Evolutionary conservation across 2,888 invertebrate genomes (phyloP).

Genomic region (Oxyteleia sp.): DNA sequence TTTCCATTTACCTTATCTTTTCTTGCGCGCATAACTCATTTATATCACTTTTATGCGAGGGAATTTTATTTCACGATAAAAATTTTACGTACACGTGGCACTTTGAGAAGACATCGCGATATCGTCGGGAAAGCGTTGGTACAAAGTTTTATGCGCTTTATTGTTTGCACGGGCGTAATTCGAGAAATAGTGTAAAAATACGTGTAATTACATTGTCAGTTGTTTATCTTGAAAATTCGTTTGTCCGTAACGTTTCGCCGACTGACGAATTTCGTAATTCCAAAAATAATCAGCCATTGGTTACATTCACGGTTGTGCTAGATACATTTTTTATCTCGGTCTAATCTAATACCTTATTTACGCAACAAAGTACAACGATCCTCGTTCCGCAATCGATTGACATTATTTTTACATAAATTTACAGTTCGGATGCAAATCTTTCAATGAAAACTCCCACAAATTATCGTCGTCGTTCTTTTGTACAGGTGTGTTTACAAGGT

Average conservation of each 20-base stretch:
- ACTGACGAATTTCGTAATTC: neutral
- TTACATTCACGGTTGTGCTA: slow-evolving; percentile 7
- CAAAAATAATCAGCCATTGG: slow-evolving; percentile 2
- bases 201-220: neutral
- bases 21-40: slow-evolving; percentile 17
- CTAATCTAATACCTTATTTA: slow-evolving; percentile 21
- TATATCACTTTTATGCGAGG: slow-evolving; percentile 14
- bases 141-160: neutral
- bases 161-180: neutral
- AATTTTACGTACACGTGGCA: slow-evolving; percentile 3
- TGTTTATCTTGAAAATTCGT: neutral
- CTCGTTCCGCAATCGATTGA: slow-evolving; percentile 34
- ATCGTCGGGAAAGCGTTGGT: neutral
- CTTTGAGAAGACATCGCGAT: slow-evolving; percentile 14
- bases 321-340: slow-evolving; percentile 1
- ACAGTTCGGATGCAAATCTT: slow-evolving; percentile 47
- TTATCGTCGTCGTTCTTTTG: no score
- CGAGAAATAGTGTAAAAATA: neutral
- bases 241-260: neutral
- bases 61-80: slow-evolving; percentile 18
- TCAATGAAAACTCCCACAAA: slow-evolving; percentile 42
- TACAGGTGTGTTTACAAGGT: no score
- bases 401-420: slow-evolving; percentile 45
- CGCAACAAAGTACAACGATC: slow-evolving; percentile 32
- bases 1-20: slow-evolving; percentile 18